phyloP scores from a whole-genome alignment of 64 coral and sea anemone species.

The Montipora sp. region DNA sequence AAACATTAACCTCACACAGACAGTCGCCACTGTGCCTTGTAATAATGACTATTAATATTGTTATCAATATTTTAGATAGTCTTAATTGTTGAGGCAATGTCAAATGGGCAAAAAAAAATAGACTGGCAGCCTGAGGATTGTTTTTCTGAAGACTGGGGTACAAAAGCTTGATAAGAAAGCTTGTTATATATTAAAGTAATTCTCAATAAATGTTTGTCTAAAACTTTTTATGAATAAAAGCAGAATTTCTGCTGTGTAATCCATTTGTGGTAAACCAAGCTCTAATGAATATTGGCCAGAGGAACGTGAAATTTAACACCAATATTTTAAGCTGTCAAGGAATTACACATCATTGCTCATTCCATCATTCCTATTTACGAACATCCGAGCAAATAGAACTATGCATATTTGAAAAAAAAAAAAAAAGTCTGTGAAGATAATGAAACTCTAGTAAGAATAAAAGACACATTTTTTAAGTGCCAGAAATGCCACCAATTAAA shows the following conservation, averaged over 20 bases:
- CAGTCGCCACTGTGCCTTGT: no score
- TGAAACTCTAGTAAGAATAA: neutral
- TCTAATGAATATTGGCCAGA: neutral
- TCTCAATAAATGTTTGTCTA: no score
- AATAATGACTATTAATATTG: no score
- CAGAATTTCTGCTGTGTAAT: neutral
- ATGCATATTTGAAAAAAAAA: neutral
- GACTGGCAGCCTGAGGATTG: no score
- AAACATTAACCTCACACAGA: no score
- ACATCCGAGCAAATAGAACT: neutral
- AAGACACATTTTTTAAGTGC: neutral
- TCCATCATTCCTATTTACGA: conserved; percentile 25
- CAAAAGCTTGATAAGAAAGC: no score
- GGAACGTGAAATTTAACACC: neutral
- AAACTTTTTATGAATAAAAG: neutral
- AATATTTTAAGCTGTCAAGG: neutral
- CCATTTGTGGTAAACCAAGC: neutral
- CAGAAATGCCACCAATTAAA: neutral
- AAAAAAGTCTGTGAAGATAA: neutral
- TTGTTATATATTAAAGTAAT: no score
- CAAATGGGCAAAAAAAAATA: no score
- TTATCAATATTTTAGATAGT: no score
- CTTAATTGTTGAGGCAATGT: no score
- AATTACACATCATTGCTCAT: neutral
- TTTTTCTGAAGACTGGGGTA: no score